Evolutionary conservation across 2,888 invertebrate genomes (phyloP).

Genomic region (Eulithis testata): DNA sequence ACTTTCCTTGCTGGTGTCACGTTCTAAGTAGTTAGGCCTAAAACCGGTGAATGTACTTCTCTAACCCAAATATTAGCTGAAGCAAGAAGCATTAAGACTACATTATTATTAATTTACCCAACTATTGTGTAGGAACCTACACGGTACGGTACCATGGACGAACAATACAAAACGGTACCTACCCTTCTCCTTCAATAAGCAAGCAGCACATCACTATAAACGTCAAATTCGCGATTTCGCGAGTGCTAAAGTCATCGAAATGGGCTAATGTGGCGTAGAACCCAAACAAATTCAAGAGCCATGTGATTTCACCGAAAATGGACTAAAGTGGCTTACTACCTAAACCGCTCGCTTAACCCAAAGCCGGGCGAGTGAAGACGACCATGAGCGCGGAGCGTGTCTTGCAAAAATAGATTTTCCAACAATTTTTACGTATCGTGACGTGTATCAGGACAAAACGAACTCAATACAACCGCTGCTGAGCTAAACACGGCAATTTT

Average conservation of each 20-base stretch:
- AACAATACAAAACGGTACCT: too few relatives aligned
- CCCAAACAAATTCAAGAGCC: slow-evolving; percentile 47
- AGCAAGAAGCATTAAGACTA: too few relatives aligned
- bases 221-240: background rate
- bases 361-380: slow-evolving; percentile 58
- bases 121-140: too few relatives aligned
- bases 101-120: too few relatives aligned
- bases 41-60: too few relatives aligned
- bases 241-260: background rate
- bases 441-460: slow-evolving; percentile 73
- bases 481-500: slow-evolving; percentile 62
- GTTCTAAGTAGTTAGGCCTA: too few relatives aligned
- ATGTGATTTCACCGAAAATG: background rate
- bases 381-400: slow-evolving; percentile 78
- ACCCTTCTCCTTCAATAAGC: too few relatives aligned
- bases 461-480: slow-evolving; percentile 61
- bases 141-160: too few relatives aligned
- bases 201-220: background rate
- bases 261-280: background rate
- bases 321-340: background rate
- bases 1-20: too few relatives aligned
- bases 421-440: slow-evolving; percentile 71
- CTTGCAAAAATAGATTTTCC: slow-evolving; percentile 79
- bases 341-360: background rate
- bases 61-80: too few relatives aligned